A percentile compares a stretch with the other conserved stretches of the same genome.
phyloP scores from a whole-genome alignment of 1,140 invertebrate species.

The Ceratosolen solmsi region DNA sequence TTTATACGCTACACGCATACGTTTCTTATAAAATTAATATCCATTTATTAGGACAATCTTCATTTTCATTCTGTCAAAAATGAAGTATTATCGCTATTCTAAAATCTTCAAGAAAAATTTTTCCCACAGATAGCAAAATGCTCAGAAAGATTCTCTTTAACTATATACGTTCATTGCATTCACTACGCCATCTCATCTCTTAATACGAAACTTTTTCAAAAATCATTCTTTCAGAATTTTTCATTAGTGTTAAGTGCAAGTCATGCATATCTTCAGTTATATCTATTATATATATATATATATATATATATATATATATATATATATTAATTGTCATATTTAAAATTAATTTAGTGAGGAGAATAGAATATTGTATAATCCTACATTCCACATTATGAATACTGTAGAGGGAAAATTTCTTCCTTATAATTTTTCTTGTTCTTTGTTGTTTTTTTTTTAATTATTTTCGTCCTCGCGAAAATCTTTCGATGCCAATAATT shows the following conservation, averaged over 20 bases:
- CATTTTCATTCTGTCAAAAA: not conserved
- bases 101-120: conserved; percentile 7
- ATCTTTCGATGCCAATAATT: too few relatives aligned
- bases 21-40: conserved; percentile 6
- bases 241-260: conserved; percentile 10
- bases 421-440: too few relatives aligned
- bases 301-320: too few relatives aligned
- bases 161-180: not conserved
- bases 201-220: conserved; percentile 1
- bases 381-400: too few relatives aligned
- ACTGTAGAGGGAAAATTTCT: not conserved
- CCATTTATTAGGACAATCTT: not conserved
- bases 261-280: not conserved
- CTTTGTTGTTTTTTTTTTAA: too few relatives aligned
- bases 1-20: not conserved
- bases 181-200: conserved; percentile 12
- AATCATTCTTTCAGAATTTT: conserved; percentile 20
- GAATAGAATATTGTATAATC: not conserved
- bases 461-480: too few relatives aligned
- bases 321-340: not conserved
- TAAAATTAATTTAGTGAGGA: not conserved
- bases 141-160: not conserved
- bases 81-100: not conserved
- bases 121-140: not conserved
- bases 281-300: too few relatives aligned